Conservation (phyloP, 2,888 invertebrate species). For the Margaritifera margaritifera region DNA sequence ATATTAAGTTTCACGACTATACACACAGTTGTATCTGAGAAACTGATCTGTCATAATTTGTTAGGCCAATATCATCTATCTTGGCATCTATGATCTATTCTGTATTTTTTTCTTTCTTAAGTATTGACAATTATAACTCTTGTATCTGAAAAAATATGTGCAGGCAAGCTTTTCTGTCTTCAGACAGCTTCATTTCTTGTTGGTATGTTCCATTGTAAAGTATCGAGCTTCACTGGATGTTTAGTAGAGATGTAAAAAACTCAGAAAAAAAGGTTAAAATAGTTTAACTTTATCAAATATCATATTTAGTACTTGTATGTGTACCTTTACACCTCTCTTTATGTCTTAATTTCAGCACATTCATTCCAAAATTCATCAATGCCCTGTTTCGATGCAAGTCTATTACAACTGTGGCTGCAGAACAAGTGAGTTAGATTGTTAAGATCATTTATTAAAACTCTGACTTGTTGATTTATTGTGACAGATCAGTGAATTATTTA, state of each 20-base stretch:
- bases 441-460: background rate
- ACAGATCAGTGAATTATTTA: no score
- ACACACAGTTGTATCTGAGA: no score
- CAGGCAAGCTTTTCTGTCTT: background rate
- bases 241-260: background rate
- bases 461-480: background rate
- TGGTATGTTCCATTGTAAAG: background rate
- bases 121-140: no score
- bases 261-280: background rate
- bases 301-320: no score
- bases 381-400: conserved; percentile 90
- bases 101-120: no score
- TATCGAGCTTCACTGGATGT: background rate
- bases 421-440: conserved; percentile 78
- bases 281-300: no score
- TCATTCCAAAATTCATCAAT: conserved; percentile 94
- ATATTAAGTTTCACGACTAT: no score
- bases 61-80: no score
- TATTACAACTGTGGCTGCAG: conserved; percentile 91
- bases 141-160: no score
- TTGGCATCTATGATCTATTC: no score
- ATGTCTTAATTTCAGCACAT: conserved; percentile 78
- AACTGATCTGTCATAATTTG: no score
- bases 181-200: background rate
- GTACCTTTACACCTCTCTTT: background rate